Evolutionary conservation across 30 jellyfish, hydroid and myxozoan genomes (phyloP).

Genomic region (Hydra vulgaris): DNA sequence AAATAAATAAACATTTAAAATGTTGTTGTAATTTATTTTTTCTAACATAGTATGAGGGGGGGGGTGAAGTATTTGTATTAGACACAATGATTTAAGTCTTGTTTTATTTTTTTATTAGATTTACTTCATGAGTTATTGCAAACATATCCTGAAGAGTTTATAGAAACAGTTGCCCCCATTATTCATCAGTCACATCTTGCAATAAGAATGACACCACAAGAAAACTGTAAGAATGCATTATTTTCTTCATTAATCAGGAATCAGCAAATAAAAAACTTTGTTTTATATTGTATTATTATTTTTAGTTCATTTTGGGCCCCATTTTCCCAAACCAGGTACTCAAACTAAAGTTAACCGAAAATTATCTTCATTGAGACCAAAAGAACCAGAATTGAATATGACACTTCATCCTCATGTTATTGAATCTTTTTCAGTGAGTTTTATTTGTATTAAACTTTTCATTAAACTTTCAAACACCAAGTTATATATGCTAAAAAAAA

Average conservation of each 20-base stretch:
- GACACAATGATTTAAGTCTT: neutral
- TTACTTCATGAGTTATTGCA: slow-evolving; percentile 44
- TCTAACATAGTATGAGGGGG: too few relatives aligned
- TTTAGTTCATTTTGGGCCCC: slow-evolving; percentile 68
- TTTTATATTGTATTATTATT: neutral
- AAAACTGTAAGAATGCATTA: slow-evolving; percentile 38
- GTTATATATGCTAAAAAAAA: neutral
- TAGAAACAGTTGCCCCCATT: slow-evolving; percentile 58
- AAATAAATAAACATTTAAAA: too few relatives aligned
- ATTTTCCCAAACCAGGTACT: slow-evolving; percentile 68
- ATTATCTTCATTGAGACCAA: slow-evolving; percentile 41
- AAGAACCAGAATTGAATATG: slow-evolving; percentile 81
- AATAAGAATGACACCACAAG: slow-evolving; percentile 39
- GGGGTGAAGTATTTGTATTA: too few relatives aligned
- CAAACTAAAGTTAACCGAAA: slow-evolving; percentile 51
- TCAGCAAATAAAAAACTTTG: too few relatives aligned
- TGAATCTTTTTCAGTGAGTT: slow-evolving; percentile 61
- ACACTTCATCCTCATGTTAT: slow-evolving; percentile 70
- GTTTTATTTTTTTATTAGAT: slow-evolving; percentile 21
- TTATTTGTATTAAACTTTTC: neutral
- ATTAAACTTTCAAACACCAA: too few relatives aligned
- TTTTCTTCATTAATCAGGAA: neutral
- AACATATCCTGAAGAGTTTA: slow-evolving; percentile 56
- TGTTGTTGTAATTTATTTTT: too few relatives aligned
- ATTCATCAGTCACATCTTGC: slow-evolving; percentile 76